phyloP scores from a whole-genome alignment of 2,797 vertebrate species.

The Mionectes olivaceus region DNA sequence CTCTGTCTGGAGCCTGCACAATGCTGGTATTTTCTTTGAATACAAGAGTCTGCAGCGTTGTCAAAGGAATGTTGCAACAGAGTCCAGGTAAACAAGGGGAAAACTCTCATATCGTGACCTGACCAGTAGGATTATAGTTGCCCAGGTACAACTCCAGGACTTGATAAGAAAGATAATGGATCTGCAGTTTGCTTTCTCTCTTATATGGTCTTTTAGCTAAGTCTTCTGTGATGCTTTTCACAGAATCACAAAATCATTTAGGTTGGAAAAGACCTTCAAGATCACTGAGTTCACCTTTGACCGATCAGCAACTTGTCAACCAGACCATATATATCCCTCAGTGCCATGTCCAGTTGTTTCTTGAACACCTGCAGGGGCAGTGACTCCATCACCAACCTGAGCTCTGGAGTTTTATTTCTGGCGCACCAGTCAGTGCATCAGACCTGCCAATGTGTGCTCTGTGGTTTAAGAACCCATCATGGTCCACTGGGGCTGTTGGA shows the following conservation, averaged over 20 bases:
- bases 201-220: not conserved
- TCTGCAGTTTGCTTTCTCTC: not conserved
- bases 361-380: not conserved
- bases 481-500: not conserved
- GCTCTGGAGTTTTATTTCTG: not conserved
- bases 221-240: not conserved
- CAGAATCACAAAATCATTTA: not conserved
- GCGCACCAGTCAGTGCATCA: not conserved
- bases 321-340: not conserved
- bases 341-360: not conserved
- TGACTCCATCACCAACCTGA: not conserved
- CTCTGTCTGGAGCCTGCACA: slow-evolving; percentile 51
- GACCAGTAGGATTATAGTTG: not conserved
- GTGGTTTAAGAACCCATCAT: not conserved
- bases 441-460: not conserved
- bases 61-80: not conserved
- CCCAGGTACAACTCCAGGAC: not conserved
- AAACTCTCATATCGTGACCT: not conserved
- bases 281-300: not conserved
- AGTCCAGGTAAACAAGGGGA: slow-evolving; percentile 25
- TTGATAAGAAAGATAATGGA: not conserved
- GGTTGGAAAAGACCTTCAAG: not conserved
- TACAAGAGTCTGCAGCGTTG: not conserved
- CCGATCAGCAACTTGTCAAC: not conserved
- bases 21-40: slow-evolving; percentile 5